These are phyloP conservation scores for Piscicola geometra DNA, from an alignment of 2,888 invertebrate species.

Conservation along the genomic window DNA sequence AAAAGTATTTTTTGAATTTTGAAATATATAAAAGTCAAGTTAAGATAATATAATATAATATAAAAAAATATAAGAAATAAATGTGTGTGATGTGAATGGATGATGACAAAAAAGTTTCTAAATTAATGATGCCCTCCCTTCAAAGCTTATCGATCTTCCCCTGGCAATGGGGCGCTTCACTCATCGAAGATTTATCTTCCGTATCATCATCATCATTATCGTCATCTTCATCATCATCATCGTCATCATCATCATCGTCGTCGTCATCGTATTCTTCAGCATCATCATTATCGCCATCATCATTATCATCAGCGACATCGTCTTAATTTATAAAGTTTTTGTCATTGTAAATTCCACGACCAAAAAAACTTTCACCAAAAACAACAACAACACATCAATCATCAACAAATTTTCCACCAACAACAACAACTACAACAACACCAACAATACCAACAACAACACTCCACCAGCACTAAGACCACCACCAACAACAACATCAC, in stretches of 20 bases:
- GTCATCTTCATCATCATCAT: constrained; percentile 29
- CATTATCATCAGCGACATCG: constrained; percentile 5
- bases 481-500: no score
- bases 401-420: no score
- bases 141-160: no score
- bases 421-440: background rate
- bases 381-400: no score
- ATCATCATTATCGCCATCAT: constrained; percentile 23
- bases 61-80: no score
- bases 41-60: no score
- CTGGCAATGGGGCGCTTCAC: no score
- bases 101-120: background rate
- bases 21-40: no score
- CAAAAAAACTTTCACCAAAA: background rate
- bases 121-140: no score
- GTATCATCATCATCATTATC: constrained; percentile 19
- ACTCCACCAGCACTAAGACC: background rate
- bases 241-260: constrained; percentile 29
- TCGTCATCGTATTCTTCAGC: constrained; percentile 19
- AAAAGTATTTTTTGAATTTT: no score
- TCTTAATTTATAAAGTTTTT: background rate
- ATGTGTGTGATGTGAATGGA: background rate
- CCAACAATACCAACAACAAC: background rate
- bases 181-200: no score
- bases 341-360: background rate